Evolutionary conservation across 2,888 invertebrate species (phyloP).

Genomic region (Achlya flavicornis): DNA sequence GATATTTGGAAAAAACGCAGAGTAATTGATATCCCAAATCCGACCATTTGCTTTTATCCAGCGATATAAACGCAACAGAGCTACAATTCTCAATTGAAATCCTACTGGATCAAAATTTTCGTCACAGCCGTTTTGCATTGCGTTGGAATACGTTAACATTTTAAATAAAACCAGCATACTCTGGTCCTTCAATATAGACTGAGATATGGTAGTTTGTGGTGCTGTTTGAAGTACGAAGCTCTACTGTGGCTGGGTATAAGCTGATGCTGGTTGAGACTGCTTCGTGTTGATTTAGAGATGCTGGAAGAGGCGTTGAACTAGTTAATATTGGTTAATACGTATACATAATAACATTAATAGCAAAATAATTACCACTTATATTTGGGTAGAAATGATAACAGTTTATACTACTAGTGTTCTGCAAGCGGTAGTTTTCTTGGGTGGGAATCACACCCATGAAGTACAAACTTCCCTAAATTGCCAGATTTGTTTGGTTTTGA

Average conservation of each 20-base stretch:
- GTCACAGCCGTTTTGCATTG: conserved; percentile 50
- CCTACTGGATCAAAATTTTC: conserved; percentile 55
- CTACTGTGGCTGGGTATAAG: conserved; percentile 43
- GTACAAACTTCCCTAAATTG: too few relatives aligned
- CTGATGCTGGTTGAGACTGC: conserved; percentile 47
- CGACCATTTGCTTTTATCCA: conserved; percentile 12
- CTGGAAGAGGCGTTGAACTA: conserved; percentile 30
- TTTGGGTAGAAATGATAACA: not conserved
- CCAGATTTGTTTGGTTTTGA: too few relatives aligned
- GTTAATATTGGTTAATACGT: not conserved
- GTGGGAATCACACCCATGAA: too few relatives aligned
- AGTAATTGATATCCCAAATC: conserved; percentile 15
- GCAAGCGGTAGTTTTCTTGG: too few relatives aligned
- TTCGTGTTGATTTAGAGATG: conserved; percentile 24
- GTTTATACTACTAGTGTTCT: too few relatives aligned
- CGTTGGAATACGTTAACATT: conserved; percentile 59
- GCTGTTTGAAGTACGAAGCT: conserved; percentile 29
- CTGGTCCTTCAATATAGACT: conserved; percentile 29
- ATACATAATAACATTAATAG: not conserved
- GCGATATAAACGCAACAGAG: conserved; percentile 20
- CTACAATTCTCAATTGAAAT: conserved; percentile 23
- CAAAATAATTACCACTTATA: not conserved
- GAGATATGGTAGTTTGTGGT: conserved; percentile 18
- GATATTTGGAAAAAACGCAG: not conserved
- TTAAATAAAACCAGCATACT: conserved; percentile 49